phyloP scores from a whole-genome alignment of 2,888 invertebrate species.

The Cheilosia vernalis region DNA sequence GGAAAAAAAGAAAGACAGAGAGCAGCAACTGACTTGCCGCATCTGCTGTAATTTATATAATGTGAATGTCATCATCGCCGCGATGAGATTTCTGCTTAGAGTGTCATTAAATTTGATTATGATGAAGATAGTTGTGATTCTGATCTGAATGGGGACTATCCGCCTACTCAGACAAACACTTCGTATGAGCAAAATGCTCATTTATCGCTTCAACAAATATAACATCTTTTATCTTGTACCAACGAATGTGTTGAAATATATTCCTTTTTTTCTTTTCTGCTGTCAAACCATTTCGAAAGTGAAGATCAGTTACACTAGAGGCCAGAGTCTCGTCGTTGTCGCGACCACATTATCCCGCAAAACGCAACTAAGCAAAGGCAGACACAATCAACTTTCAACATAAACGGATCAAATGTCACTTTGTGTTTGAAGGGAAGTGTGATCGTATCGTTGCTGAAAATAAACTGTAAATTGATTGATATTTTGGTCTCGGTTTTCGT shows the following conservation, averaged over 20 bases:
- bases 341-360: slow-evolving; percentile 50
- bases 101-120: slow-evolving; percentile 49
- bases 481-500: slow-evolving; percentile 48
- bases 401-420: slow-evolving; percentile 61
- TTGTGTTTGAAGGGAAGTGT: background rate
- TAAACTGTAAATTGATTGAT: slow-evolving; percentile 64
- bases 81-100: slow-evolving; percentile 14
- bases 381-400: slow-evolving; percentile 51
- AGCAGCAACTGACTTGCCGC: background rate
- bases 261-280: background rate
- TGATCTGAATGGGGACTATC: slow-evolving; percentile 28
- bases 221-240: slow-evolving; percentile 12
- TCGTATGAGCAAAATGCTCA: background rate
- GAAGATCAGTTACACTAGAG: slow-evolving; percentile 31
- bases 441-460: slow-evolving; percentile 33
- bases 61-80: background rate
- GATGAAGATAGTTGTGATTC: slow-evolving; percentile 10
- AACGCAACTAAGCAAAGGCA: slow-evolving; percentile 30
- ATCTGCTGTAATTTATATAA: background rate
- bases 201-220: slow-evolving; percentile 13
- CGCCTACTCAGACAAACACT: slow-evolving; percentile 13
- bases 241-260: slow-evolving; percentile 11
- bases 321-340: slow-evolving; percentile 5
- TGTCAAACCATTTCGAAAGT: slow-evolving; percentile 37
- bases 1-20: background rate